Conservation (phyloP, 2,113 vertebrate species). For the Rhinichthys klamathensis region DNA sequence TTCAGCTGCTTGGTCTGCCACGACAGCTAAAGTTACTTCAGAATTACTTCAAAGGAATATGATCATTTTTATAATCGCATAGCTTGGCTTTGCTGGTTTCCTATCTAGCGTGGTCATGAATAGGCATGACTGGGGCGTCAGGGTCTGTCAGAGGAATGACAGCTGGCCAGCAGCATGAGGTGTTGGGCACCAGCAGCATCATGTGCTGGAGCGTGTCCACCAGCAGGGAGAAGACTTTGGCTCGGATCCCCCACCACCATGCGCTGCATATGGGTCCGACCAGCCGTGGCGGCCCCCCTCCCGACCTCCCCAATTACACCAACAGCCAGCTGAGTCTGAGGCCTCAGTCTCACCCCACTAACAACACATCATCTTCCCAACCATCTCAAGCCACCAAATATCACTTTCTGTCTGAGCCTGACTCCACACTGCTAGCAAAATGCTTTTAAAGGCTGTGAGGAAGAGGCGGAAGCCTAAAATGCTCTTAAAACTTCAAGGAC, state of each 20-base stretch:
- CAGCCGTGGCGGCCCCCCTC: slow-evolving; percentile 70
- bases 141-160: slow-evolving; percentile 68
- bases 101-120: slow-evolving; percentile 13
- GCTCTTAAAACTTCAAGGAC: slow-evolving; percentile 18
- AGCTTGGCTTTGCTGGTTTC: slow-evolving; percentile 2
- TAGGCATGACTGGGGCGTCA: slow-evolving; percentile 57
- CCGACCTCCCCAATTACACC: slow-evolving; percentile 75
- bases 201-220: slow-evolving; percentile 73
- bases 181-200: slow-evolving; percentile 66
- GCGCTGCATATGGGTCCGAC: slow-evolving; percentile 71
- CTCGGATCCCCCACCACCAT: slow-evolving; percentile 52
- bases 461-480: not conserved
- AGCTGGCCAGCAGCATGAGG: slow-evolving; percentile 71
- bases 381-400: not conserved
- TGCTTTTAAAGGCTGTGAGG: not conserved
- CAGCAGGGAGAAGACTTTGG: slow-evolving; percentile 52
- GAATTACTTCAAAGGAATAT: not conserved
- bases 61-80: not conserved
- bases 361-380: slow-evolving; percentile 10
- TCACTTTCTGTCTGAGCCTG: slow-evolving; percentile 53
- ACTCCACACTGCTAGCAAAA: not conserved
- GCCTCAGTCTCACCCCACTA: slow-evolving; percentile 27
- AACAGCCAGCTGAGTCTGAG: slow-evolving; percentile 71
- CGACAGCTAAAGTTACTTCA: not conserved
- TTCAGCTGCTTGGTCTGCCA: not conserved